Evolutionary conservation across 2,888 invertebrate genomes (phyloP).

Genomic region (Chouioia cunea): DNA sequence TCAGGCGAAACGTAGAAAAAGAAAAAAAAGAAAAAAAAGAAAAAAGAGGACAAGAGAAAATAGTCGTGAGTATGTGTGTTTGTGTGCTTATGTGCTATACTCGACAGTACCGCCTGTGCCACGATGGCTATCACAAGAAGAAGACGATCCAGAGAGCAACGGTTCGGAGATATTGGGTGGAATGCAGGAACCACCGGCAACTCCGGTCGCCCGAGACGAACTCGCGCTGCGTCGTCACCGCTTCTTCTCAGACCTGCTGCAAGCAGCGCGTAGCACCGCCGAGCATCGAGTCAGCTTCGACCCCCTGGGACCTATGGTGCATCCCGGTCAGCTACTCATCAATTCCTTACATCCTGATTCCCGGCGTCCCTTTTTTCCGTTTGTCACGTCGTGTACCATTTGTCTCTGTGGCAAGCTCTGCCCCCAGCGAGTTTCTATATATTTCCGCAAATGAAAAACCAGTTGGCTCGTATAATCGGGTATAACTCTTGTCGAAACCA

Average conservation of each 20-base stretch:
- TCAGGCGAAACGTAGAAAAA: not conserved
- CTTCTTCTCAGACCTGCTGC: conserved; percentile 83
- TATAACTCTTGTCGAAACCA: no score
- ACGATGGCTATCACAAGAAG: conserved; percentile 68
- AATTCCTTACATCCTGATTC: not conserved
- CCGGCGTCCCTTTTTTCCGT: not conserved
- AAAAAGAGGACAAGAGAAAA: not conserved
- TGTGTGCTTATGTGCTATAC: no score
- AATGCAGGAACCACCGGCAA: conserved; percentile 79
- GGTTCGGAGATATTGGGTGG: conserved; percentile 68
- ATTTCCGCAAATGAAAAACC: no score
- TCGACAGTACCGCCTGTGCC: conserved; percentile 52
- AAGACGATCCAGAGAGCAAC: conserved; percentile 60
- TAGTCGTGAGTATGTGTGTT: not conserved
- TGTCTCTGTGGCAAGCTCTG: no score
- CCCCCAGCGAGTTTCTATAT: no score
- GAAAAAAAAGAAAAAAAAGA: not conserved
- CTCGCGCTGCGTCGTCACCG: conserved; percentile 81
- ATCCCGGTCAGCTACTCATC: conserved; percentile 72
- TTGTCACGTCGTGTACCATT: not conserved
- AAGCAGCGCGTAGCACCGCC: conserved; percentile 79
- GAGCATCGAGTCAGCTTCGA: conserved; percentile 84
- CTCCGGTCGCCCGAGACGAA: conserved; percentile 84
- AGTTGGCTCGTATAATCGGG: no score
- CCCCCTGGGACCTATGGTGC: conserved; percentile 78